Conservation (phyloP, 2,888 invertebrate species). For the Drosophila peninsularis region DNA sequence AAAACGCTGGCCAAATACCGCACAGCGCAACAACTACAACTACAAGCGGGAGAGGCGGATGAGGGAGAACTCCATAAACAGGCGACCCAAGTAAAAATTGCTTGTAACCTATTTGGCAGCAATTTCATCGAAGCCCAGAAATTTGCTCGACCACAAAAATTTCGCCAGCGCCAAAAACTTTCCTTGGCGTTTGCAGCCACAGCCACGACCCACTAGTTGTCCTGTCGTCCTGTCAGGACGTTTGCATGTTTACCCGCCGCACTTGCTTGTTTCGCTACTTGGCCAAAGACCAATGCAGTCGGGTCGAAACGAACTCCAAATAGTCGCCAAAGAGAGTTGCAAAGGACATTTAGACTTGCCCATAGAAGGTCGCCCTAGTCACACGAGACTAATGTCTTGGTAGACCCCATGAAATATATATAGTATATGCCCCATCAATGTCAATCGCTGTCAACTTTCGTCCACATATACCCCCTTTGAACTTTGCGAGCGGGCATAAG, state of each 20-base stretch:
- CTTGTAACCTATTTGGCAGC: slow-evolving; percentile 80
- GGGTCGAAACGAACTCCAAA: neutral
- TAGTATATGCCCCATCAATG: neutral
- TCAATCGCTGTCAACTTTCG: no score
- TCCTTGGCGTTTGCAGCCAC: slow-evolving; percentile 63
- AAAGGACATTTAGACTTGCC: no score
- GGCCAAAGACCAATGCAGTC: slow-evolving; percentile 6
- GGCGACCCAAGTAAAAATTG: slow-evolving; percentile 74
- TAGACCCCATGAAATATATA: no score
- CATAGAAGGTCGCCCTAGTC: neutral
- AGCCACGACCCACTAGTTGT: slow-evolving; percentile 2
- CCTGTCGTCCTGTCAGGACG: slow-evolving; percentile 57
- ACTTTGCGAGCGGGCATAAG: neutral
- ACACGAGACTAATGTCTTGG: no score
- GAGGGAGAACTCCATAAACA: slow-evolving; percentile 67
- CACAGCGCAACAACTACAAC: slow-evolving; percentile 34
- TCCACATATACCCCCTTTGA: neutral
- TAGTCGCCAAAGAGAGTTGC: neutral
- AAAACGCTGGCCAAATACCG: slow-evolving; percentile 65
- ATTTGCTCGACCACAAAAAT: slow-evolving; percentile 79
- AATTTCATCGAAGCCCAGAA: slow-evolving; percentile 79
- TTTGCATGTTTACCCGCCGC: slow-evolving; percentile 59
- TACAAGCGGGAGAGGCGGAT: neutral
- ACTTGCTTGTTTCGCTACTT: slow-evolving; percentile 24
- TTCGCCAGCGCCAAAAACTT: slow-evolving; percentile 68